A percentile compares a stretch with the other conserved stretches of the same genome.
Conservation (phyloP, 53 echinoderm and acorn worm genomes). For the Paracentrotus lividus region DNA sequence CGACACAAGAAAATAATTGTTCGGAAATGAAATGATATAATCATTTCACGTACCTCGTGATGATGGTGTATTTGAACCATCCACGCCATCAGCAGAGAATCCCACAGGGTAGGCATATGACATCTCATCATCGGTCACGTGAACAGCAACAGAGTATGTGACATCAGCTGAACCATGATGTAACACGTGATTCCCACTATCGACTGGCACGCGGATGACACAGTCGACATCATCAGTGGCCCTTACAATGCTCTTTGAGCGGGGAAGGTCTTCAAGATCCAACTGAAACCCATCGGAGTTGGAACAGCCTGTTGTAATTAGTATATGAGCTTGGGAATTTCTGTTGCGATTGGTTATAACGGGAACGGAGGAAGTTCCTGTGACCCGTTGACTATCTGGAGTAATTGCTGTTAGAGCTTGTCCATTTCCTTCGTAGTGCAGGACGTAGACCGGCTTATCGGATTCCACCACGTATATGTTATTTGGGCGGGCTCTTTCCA, state of each 20-base stretch:
- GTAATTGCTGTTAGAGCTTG: conserved; percentile 22
- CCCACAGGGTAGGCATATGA: conserved; percentile 53
- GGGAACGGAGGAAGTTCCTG: conserved; percentile 10
- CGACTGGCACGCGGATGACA: conserved; percentile 18
- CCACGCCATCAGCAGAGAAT: neutral
- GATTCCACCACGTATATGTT: conserved; percentile 42
- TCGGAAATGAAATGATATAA: too few species aligned
- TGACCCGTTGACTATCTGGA: conserved; percentile 37
- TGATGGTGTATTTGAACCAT: neutral
- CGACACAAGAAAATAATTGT: too few species aligned
- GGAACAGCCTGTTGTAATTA: conserved; percentile 21
- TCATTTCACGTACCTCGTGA: neutral
- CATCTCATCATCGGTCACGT: conserved; percentile 65
- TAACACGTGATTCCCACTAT: conserved; percentile 55
- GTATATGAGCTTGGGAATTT: neutral
- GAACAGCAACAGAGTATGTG: conserved; percentile 27
- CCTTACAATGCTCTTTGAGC: conserved; percentile 15
- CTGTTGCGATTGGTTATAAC: conserved; percentile 10
- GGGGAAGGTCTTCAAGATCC: conserved; percentile 32
- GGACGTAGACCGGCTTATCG: conserved; percentile 51
- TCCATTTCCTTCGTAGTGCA: conserved; percentile 28
- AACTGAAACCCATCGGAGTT: conserved; percentile 30
- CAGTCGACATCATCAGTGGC: conserved; percentile 28
- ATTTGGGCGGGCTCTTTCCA: conserved; percentile 22
- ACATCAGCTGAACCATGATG: conserved; percentile 58